These are phyloP conservation scores for Autographa pulchrina DNA, from an alignment of 2,888 invertebrate species.

Conservation along the genomic window DNA sequence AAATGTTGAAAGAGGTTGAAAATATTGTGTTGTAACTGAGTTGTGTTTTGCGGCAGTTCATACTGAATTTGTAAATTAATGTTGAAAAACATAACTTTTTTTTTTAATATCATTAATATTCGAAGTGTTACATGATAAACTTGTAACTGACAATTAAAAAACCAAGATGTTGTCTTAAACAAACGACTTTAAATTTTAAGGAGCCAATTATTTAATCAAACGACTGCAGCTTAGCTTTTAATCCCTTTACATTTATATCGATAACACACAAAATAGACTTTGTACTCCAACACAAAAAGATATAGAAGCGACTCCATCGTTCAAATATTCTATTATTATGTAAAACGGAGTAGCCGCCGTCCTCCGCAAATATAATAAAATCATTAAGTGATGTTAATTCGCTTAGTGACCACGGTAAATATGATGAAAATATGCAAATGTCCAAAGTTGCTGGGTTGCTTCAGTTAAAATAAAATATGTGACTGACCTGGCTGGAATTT, in stretches of 20 bases:
- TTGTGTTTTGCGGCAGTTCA: too few relatives aligned
- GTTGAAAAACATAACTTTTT: too few relatives aligned
- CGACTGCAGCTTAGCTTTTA: neutral
- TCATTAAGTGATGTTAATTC: conserved; percentile 82
- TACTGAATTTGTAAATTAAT: too few relatives aligned
- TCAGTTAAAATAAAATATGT: conserved; percentile 78
- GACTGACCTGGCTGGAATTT: conserved; percentile 61
- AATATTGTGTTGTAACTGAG: neutral
- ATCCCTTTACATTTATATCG: neutral
- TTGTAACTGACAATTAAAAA: too few relatives aligned
- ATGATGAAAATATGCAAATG: conserved; percentile 84
- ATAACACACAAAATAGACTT: conserved; percentile 11
- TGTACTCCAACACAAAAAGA: conserved; percentile 17
- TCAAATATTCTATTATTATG: conserved; percentile 68
- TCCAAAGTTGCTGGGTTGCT: conserved; percentile 72
- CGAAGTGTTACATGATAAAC: too few relatives aligned
- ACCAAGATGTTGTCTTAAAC: too few relatives aligned
- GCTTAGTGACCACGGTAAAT: conserved; percentile 78
- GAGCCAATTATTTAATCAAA: neutral
- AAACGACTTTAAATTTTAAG: too few relatives aligned
- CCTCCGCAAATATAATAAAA: conserved; percentile 80
- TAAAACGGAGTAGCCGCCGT: conserved; percentile 64
- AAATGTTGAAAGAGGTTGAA: neutral
- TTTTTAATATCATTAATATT: too few relatives aligned
- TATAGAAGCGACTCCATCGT: conserved; percentile 26